Conservation (phyloP, 1,140 invertebrate species). For the Triops cancriformis region DNA sequence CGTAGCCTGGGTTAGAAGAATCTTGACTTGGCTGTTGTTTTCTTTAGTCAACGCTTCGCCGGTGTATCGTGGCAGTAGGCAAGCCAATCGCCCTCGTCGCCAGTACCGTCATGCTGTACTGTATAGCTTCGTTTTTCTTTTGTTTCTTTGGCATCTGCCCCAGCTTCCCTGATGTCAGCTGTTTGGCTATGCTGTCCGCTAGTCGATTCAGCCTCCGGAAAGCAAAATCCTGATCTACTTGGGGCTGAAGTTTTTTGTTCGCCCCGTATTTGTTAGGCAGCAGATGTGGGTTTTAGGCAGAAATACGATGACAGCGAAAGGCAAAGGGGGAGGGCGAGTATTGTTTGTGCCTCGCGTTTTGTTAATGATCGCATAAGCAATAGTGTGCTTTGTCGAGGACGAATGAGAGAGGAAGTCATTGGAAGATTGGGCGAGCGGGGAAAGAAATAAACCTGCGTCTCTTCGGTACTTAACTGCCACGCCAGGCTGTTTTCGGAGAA, state of each 20-base stretch:
- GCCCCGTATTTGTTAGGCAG: too few species aligned
- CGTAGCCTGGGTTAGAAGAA: not conserved
- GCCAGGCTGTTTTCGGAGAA: not conserved
- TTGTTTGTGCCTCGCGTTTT: not conserved
- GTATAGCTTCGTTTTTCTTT: too few species aligned
- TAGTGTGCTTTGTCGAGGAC: not conserved
- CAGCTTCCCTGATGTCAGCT: not conserved
- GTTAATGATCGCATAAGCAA: not conserved
- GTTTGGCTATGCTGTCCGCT: not conserved
- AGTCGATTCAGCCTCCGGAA: not conserved
- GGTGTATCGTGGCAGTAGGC: not conserved
- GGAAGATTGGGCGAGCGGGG: not conserved
- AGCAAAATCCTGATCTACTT: not conserved
- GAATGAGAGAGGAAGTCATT: not conserved
- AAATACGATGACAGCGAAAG: too few species aligned
- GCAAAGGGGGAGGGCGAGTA: not conserved
- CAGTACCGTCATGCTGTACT: not conserved
- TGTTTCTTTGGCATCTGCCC: not conserved
- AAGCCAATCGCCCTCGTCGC: not conserved
- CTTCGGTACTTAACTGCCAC: not conserved
- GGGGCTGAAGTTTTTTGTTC: not conserved
- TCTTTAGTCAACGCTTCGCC: not conserved
- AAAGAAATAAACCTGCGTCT: not conserved
- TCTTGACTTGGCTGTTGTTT: not conserved
- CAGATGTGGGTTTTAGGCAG: too few species aligned